Percentiles rank a stretch among this genome's conserved stretches.
phyloP scores from a whole-genome alignment of 1,140 invertebrate species.

The Linepithema humile region DNA sequence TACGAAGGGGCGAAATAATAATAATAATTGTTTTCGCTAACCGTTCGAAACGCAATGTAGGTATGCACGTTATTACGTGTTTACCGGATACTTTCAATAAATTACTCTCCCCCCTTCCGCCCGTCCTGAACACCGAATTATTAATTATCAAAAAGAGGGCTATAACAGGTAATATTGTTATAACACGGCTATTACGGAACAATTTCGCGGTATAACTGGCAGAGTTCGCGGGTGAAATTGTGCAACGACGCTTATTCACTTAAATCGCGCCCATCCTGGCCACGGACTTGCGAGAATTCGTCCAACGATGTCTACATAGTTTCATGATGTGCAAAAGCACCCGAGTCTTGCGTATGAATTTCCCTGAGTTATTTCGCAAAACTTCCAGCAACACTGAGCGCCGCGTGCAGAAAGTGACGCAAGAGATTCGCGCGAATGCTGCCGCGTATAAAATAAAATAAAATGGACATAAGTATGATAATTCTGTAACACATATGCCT shows the following conservation, averaged over 20 bases:
- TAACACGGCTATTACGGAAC: background rate
- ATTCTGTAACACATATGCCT: background rate
- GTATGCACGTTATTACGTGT: background rate
- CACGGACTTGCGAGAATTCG: conserved; percentile 18
- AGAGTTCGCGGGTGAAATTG: conserved; percentile 16
- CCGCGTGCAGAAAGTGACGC: too few species aligned
- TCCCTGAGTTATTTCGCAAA: conserved; percentile 49
- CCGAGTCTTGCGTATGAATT: background rate
- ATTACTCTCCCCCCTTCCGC: background rate
- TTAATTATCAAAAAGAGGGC: conserved; percentile 13
- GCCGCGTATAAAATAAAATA: background rate
- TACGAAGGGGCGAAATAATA: background rate
- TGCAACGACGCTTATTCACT: background rate
- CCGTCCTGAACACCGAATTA: background rate
- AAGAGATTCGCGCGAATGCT: background rate
- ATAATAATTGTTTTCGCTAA: conserved; percentile 21
- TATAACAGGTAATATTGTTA: background rate
- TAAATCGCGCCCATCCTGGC: background rate
- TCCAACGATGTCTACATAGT: conserved; percentile 32
- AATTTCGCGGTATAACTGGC: background rate
- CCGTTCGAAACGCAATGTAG: background rate
- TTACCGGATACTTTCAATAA: conserved; percentile 28
- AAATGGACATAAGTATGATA: conserved; percentile 24
- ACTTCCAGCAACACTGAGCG: conserved; percentile 38
- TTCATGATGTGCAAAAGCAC: conserved; percentile 37